Evolutionary conservation across 1,140 invertebrate genomes (phyloP).

Genomic region (Sogatella furcifera): DNA sequence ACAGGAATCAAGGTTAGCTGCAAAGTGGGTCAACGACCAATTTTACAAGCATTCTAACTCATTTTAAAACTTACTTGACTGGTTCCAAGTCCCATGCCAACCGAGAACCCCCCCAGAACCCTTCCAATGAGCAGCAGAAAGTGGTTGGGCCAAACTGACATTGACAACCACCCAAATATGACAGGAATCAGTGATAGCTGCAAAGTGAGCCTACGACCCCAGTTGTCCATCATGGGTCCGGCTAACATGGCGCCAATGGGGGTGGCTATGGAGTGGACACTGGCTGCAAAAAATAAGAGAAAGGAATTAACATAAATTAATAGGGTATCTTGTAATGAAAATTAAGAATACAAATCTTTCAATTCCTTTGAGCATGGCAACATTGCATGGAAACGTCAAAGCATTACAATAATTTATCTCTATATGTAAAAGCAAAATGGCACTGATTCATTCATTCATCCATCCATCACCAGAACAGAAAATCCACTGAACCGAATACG

Average conservation of each 20-base stretch:
- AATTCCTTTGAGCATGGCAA: too few species aligned
- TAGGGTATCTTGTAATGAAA: too few species aligned
- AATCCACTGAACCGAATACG: too few species aligned
- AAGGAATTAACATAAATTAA: not conserved
- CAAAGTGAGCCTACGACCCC: conserved; percentile 46
- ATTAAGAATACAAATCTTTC: too few species aligned
- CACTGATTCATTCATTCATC: too few species aligned
- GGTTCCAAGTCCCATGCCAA: conserved; percentile 54
- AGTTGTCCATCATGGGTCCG: conserved; percentile 47
- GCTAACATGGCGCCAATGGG: conserved; percentile 51
- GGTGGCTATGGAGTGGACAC: conserved; percentile 52
- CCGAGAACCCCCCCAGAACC: conserved; percentile 52
- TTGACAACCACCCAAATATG: conserved; percentile 47
- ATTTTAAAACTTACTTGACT: conserved; percentile 39
- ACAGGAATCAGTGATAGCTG: conserved; percentile 45
- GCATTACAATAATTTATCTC: too few species aligned
- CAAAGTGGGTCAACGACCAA: too few species aligned
- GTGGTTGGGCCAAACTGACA: conserved; percentile 45
- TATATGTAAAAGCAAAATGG: too few species aligned
- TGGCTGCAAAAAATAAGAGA: conserved; percentile 36
- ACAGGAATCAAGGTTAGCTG: too few species aligned
- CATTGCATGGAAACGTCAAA: too few species aligned
- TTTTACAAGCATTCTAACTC: too few species aligned
- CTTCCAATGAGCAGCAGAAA: conserved; percentile 48
- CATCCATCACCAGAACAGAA: too few species aligned